Percentiles rank a stretch among this genome's conserved stretches.
Evolutionary conservation across 1,140 invertebrate genomes (phyloP).

Genomic region (Pogonomyrmex californicus): DNA sequence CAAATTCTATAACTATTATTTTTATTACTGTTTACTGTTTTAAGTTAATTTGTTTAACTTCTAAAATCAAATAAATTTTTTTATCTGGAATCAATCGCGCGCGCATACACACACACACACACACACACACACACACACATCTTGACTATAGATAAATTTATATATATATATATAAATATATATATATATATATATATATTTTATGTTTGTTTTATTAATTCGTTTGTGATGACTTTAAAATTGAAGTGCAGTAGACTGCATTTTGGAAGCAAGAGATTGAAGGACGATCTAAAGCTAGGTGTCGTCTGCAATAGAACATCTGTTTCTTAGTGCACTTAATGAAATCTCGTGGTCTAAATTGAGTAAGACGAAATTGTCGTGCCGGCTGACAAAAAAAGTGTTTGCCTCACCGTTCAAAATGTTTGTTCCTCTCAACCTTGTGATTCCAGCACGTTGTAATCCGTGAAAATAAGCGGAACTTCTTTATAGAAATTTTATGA

Average conservation of each 20-base stretch:
- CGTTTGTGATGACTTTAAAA: background rate
- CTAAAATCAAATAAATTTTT: background rate
- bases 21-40: background rate
- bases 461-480: background rate
- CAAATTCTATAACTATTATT: background rate
- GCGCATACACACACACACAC: no score
- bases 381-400: slow-evolving; percentile 40
- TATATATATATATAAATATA: background rate
- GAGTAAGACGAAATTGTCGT: slow-evolving; percentile 24
- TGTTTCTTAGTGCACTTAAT: slow-evolving; percentile 59
- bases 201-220: background rate
- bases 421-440: slow-evolving; percentile 7
- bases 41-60: background rate
- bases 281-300: background rate
- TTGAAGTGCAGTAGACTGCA: slow-evolving; percentile 2
- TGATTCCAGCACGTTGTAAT: slow-evolving; percentile 1
- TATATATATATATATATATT: background rate
- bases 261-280: slow-evolving; percentile 19
- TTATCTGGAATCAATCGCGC: background rate
- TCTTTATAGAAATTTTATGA: slow-evolving; percentile 57
- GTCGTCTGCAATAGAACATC: slow-evolving; percentile 40
- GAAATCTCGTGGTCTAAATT: slow-evolving; percentile 20
- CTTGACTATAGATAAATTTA: background rate
- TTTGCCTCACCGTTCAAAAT: slow-evolving; percentile 4
- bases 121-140: background rate